Base-by-base conservation (phyloP, 1,140 invertebrate genomes). In the Ips typographus region DNA sequence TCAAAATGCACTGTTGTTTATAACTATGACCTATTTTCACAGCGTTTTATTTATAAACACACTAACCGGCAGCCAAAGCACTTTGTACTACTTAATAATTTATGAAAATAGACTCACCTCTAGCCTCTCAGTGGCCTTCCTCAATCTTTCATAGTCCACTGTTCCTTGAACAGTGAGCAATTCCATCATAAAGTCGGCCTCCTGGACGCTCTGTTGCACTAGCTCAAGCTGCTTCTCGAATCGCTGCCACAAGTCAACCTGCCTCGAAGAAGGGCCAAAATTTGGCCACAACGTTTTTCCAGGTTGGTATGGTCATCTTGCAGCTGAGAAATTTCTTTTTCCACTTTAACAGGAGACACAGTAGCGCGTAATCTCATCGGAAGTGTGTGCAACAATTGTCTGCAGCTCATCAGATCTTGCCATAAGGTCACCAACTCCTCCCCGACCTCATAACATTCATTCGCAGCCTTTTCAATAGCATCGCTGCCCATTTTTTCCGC, bases 161-260 rank as follows among this genome's bases (percentile, higher is more conserved):
- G 89, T 87, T 7, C 90, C 91, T 76, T 92, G 90, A 0, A 93
- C 89, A 1, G 89, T 90, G 2, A 93, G 82, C 7, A 93, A 79
- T 74, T 94, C 91, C 82, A 93, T 91, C 91, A 93, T 92, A 74
- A 91, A 93, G 78, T 93, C 91, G 0, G 91, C 90, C 72, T 93
- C 90, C 65, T 91, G 85, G 0, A 92, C 89, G 0, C 90, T 91
- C 42, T 91, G 88, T 59, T 92, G 89, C 1, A 94, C 90, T 77
- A 88, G 74, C 73, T 93, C 91, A 66, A 93, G 77, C 73, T 92
- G 90, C 22, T 85, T 81, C 72, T 92, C 90, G 74, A 92, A 93
- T 40, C 89, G 81, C 42, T 86, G 81, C 91, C 91, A 94, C 3
- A 93, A 5, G 83, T 84, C 36, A 90, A 75, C 4, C 89, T 84